These are phyloP conservation scores for Drosophila paracracens DNA, from an alignment of 2,888 invertebrate species.

Conservation along the genomic window DNA sequence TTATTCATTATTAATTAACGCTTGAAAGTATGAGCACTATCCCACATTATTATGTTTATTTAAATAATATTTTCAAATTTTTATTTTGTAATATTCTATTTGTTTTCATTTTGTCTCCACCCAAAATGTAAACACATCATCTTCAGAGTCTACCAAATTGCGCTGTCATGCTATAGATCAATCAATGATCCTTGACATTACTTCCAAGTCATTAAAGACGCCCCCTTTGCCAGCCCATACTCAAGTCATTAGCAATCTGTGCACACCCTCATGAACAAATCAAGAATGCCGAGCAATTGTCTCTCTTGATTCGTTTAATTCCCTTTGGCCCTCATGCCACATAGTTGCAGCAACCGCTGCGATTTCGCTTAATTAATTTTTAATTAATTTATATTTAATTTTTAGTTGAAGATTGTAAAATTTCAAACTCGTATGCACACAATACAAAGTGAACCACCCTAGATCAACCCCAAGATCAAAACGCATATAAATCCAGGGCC, in stretches of 20 bases:
- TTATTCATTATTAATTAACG: neutral
- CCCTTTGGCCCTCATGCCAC: constrained; percentile 59
- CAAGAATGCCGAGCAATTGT: constrained; percentile 40
- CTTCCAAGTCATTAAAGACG: constrained; percentile 63
- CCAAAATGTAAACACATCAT: neutral
- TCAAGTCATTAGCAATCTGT: constrained; percentile 63
- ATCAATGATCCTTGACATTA: constrained; percentile 61
- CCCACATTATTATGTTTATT: neutral
- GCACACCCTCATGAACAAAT: constrained; percentile 52
- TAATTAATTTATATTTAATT: constrained; percentile 75
- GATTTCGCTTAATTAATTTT: constrained; percentile 77
- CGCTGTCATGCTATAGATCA: constrained; percentile 37
- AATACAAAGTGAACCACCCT: constrained; percentile 42
- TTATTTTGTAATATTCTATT: neutral
- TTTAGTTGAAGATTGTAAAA: constrained; percentile 37
- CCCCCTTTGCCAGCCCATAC: constrained; percentile 25
- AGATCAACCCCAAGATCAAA: constrained; percentile 45
- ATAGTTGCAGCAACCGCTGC: constrained; percentile 30
- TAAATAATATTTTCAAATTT: neutral
- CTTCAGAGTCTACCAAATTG: constrained; percentile 32
- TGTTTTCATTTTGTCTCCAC: neutral
- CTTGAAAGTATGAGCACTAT: neutral
- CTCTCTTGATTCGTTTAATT: constrained; percentile 56
- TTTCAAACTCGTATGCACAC: constrained; percentile 67
- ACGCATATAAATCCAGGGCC: constrained; percentile 50